These are phyloP conservation scores for Anodontia alba DNA, from an alignment of 2,888 invertebrate genomes.

Conservation along the genomic window DNA sequence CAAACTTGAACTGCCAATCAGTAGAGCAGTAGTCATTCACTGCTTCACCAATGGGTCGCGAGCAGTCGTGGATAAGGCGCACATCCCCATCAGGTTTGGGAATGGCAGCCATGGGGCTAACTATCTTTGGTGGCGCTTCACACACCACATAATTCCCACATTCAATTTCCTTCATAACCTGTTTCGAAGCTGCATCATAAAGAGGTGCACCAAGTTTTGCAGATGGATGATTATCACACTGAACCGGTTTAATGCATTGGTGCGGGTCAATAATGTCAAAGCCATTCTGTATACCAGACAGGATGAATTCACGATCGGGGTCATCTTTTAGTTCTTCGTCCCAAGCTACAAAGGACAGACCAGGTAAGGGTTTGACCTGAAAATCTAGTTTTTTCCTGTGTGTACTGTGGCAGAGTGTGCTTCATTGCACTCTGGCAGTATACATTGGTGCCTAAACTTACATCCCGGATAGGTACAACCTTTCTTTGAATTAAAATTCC, in stretches of 20 bases:
- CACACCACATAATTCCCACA: constrained; percentile 26
- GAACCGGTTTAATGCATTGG: neutral
- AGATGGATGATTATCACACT: constrained; percentile 14
- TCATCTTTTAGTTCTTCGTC: constrained; percentile 22
- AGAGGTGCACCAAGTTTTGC: neutral
- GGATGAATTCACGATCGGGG: constrained; percentile 1
- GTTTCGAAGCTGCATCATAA: constrained; percentile 16
- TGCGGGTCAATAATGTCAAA: too few species aligned
- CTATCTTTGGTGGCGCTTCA: too few species aligned
- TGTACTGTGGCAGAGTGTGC: neutral
- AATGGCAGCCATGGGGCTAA: too few species aligned
- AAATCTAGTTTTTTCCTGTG: constrained; percentile 7
- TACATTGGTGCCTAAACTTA: neutral
- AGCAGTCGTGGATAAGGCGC: too few species aligned
- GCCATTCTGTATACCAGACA: constrained; percentile 28
- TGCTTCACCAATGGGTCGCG: too few species aligned
- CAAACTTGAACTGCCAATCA: constrained; percentile 10
- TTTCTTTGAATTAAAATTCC: neutral
- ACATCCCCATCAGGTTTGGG: too few species aligned
- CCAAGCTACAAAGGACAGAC: constrained; percentile 19
- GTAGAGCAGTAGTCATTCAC: constrained; percentile 38
- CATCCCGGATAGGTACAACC: neutral
- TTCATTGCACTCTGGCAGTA: neutral
- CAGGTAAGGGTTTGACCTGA: neutral
- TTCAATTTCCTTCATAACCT: constrained; percentile 28